Base-by-base conservation (phyloP, 35 echinoderm and acorn worm genomes). In the Amphiura filiformis region DNA sequence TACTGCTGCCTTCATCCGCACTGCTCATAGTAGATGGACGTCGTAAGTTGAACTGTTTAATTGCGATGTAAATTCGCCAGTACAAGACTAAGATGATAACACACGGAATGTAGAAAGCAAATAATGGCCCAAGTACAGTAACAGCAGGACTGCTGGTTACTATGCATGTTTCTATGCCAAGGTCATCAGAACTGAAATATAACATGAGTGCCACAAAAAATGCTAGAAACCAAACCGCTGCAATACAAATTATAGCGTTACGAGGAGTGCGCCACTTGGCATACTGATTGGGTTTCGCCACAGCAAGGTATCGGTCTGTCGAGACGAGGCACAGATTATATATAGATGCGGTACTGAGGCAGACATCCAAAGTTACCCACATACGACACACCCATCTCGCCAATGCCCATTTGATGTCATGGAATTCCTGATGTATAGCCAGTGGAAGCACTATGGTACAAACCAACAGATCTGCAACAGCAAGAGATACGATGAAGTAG, bases 401-500 rank as follows among this genome's bases (percentile, higher is more conserved):
- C 11, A 96, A 84, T 17, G 26, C 38, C 94, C 94, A 96, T 37
- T 79, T 80, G 23, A 86, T 77, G 1, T 38, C 47, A 44, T 39
- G 81, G 20, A 86, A 33, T 39, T 94, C 87, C 34, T 36, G 77
- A 23, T 88, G 86, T 22, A 80, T 78, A 34, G 91, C 91, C 22
- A 93, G 47, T 37, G 91, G 91, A 79, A 93, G 75, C 9, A 96
- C 82, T 31, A 92, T 80, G 0, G 78, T 57, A 38, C 90, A 96
- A 0, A 96, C 83, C 2, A 89, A 37, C 0, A 92, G 56, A 38
- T 96, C 94, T 9, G 86, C 76, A 28, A 96, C 57, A 2, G 94
- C 94, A 20, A 96, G 86, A 1, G 94, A 96, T 49, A 96, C 94
- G 26, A 96, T 77, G 79, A 89, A 91, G 30, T 77, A 96, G 78